phyloP scores from a whole-genome alignment of 1,140 invertebrate species.

The Chymomyza costata region DNA sequence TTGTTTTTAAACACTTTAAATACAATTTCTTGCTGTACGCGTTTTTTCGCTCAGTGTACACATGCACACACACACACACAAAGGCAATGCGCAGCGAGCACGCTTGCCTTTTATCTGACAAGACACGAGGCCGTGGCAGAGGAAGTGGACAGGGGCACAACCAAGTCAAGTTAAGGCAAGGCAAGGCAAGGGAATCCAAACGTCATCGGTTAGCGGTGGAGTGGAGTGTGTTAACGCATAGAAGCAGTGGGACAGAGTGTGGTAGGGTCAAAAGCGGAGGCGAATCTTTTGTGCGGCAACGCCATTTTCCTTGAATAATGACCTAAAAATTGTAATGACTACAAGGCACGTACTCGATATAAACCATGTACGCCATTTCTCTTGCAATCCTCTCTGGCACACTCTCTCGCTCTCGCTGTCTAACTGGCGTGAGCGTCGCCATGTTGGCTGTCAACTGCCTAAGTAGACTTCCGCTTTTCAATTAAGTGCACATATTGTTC shows the following conservation, averaged over 20 bases:
- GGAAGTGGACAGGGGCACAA: no score
- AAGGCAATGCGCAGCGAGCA: neutral
- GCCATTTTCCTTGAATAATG: conserved; percentile 61
- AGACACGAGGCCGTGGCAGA: no score
- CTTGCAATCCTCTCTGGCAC: no score
- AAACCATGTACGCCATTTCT: conserved; percentile 32
- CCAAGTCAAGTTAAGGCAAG: no score
- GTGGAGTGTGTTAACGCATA: no score
- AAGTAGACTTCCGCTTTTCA: conserved; percentile 69
- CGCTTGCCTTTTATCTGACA: conserved; percentile 17
- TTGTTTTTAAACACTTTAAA: no score
- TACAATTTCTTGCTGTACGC: no score
- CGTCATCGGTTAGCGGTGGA: no score
- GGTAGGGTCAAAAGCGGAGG: no score
- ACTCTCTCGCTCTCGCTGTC: neutral
- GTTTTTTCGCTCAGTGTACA: neutral
- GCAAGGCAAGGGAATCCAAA: no score
- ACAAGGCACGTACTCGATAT: conserved; percentile 64
- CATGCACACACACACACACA: conserved; percentile 1
- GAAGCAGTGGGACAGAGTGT: no score
- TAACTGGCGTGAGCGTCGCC: conserved; percentile 16
- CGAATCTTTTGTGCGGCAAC: conserved; percentile 38
- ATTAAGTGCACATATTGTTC: conserved; percentile 67
- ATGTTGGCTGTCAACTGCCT: conserved; percentile 47
- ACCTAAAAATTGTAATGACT: conserved; percentile 68